Conservation (phyloP, 1,140 invertebrate genomes). For the Drosophila carrolli region DNA sequence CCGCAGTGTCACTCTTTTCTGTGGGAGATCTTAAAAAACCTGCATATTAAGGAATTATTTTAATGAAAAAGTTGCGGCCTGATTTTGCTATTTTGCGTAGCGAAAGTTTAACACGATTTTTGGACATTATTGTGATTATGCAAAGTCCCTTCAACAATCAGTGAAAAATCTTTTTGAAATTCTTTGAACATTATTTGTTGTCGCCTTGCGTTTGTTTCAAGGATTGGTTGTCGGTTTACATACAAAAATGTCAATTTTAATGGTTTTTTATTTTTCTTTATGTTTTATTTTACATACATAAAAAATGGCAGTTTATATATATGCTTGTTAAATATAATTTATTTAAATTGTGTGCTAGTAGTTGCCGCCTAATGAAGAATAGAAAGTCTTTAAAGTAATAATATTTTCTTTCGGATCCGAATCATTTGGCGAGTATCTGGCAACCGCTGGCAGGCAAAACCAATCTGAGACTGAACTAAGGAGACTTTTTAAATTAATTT, state of each 20-base stretch:
- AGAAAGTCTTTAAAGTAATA: slow-evolving; percentile 53
- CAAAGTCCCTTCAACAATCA: slow-evolving; percentile 20
- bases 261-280: slow-evolving; percentile 33
- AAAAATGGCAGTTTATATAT: slow-evolving; percentile 80
- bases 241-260: slow-evolving; percentile 52
- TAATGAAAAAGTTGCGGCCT: slow-evolving; percentile 1
- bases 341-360: slow-evolving; percentile 73
- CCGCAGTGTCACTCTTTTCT: slow-evolving; percentile 30
- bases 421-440: slow-evolving; percentile 13
- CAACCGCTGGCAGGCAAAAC: slow-evolving; percentile 23
- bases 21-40: slow-evolving; percentile 34
- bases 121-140: slow-evolving; percentile 8
- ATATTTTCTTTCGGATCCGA: slow-evolving; percentile 41
- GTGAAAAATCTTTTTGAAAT: slow-evolving; percentile 14
- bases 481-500: slow-evolving; percentile 2
- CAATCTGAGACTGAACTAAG: slow-evolving; percentile 10
- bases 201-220: slow-evolving; percentile 24
- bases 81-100: slow-evolving; percentile 6
- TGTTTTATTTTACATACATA: slow-evolving; percentile 62
- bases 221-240: slow-evolving; percentile 25
- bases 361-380: slow-evolving; percentile 60
- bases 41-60: slow-evolving; percentile 1
- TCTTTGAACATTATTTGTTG: slow-evolving; percentile 28
- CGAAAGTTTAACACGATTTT: slow-evolving; percentile 4
- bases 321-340: slow-evolving; percentile 67